Percentiles rank a stretch among this genome's conserved stretches.
Evolutionary conservation across 2,888 invertebrate species (phyloP).

Genomic region (Drosophila cyrtoloma): DNA sequence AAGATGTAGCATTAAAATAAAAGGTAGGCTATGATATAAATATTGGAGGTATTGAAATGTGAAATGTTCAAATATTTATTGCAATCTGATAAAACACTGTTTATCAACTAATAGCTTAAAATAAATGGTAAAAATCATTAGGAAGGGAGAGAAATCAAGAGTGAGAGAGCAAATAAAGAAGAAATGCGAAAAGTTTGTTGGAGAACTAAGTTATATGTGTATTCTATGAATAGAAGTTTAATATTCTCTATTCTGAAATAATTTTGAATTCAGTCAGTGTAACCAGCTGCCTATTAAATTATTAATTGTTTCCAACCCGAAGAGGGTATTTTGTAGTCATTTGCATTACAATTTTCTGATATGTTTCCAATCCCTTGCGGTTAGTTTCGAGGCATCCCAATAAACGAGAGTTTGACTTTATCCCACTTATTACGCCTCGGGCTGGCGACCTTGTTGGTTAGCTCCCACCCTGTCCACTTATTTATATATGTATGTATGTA

Average conservation of each 20-base stretch:
- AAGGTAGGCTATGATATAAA: background rate
- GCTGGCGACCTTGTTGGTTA: constrained; percentile 1
- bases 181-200: background rate
- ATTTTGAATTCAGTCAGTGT: background rate
- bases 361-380: background rate
- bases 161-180: background rate
- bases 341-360: background rate
- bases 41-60: background rate
- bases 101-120: background rate
- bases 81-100: fast-evolving
- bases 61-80: background rate
- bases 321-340: background rate
- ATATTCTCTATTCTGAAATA: background rate
- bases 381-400: background rate
- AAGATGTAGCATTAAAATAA: background rate
- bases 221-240: background rate
- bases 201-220: background rate
- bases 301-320: background rate
- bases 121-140: background rate
- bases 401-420: constrained; percentile 3
- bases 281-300: background rate
- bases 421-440: background rate
- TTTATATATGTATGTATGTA: constrained; percentile 35
- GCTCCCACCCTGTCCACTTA: constrained; percentile 19
- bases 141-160: no score